Evolutionary conservation across 1,140 invertebrate species (phyloP).

Genomic region (Apolygus lucorum): DNA sequence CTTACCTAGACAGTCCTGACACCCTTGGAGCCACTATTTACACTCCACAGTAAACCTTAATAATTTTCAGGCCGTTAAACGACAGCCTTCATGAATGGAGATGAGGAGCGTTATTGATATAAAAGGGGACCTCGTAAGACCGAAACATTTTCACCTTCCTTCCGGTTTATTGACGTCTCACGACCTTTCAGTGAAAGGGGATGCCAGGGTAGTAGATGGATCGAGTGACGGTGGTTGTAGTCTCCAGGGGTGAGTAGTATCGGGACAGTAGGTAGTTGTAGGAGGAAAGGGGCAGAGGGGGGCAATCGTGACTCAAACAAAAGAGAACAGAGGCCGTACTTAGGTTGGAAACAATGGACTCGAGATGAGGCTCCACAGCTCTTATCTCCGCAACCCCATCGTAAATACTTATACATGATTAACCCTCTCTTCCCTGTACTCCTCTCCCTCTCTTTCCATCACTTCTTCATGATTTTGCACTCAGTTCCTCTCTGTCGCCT

Average conservation of each 20-base stretch:
- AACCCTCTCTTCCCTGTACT: conserved; percentile 2
- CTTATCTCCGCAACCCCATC: conserved; percentile 10
- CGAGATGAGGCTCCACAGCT: conserved; percentile 2
- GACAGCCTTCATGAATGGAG: too few relatives aligned
- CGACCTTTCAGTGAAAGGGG: background rate
- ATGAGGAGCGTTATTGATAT: too few relatives aligned
- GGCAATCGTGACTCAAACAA: conserved; percentile 12
- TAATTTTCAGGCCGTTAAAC: too few relatives aligned
- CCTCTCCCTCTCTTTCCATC: background rate
- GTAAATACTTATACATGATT: conserved; percentile 17
- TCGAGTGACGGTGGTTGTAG: background rate
- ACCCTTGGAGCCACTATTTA: too few relatives aligned
- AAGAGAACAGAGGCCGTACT: conserved; percentile 15
- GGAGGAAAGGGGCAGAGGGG: background rate
- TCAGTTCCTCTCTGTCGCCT: background rate
- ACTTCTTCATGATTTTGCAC: too few relatives aligned
- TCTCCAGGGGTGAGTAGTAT: background rate
- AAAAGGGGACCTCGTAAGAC: too few relatives aligned
- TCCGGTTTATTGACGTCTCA: conserved; percentile 11
- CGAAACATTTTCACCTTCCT: background rate
- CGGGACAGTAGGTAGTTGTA: background rate
- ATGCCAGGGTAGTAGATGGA: background rate
- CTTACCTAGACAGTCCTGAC: too few relatives aligned
- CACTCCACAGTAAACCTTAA: too few relatives aligned
- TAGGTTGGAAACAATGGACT: conserved; percentile 1